Conservation (phyloP, 1,140 invertebrate genomes). For the Leptinotarsa lineolata region DNA sequence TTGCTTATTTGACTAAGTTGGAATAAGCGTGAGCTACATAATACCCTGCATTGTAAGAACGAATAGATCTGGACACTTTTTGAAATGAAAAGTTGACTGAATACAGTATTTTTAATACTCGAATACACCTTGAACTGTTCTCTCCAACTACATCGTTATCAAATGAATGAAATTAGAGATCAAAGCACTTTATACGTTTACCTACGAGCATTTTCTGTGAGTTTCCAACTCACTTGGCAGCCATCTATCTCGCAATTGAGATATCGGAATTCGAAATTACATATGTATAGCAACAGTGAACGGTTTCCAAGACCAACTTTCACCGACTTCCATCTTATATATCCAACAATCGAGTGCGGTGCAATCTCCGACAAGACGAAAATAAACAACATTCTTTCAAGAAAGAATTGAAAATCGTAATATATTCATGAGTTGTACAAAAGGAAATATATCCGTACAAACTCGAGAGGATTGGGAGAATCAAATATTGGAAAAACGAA, state of each 20-base stretch:
- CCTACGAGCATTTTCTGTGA: background rate
- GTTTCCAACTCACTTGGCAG: background rate
- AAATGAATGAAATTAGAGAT: background rate
- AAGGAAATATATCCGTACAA: conserved; percentile 16
- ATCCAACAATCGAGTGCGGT: conserved; percentile 2
- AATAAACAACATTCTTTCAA: conserved; percentile 21
- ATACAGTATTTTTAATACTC: too few relatives aligned
- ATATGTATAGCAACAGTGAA: background rate
- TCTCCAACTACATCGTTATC: background rate
- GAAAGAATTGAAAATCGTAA: conserved; percentile 21
- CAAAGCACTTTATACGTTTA: background rate
- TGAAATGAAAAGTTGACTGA: too few relatives aligned
- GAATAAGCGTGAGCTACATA: too few relatives aligned
- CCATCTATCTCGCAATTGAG: background rate
- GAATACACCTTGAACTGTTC: too few relatives aligned
- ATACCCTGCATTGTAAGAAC: too few relatives aligned
- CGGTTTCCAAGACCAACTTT: background rate
- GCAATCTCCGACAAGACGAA: conserved; percentile 4
- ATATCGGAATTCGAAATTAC: conserved; percentile 3
- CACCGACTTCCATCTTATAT: background rate
- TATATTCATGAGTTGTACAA: conserved; percentile 22
- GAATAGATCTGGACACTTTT: too few relatives aligned
- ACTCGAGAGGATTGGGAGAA: conserved; percentile 2
- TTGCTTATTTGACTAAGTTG: too few relatives aligned
- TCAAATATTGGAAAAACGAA: conserved; percentile 19